phyloP scores from a whole-genome alignment of 2,888 invertebrate species.

The Latheticus oryzae region DNA sequence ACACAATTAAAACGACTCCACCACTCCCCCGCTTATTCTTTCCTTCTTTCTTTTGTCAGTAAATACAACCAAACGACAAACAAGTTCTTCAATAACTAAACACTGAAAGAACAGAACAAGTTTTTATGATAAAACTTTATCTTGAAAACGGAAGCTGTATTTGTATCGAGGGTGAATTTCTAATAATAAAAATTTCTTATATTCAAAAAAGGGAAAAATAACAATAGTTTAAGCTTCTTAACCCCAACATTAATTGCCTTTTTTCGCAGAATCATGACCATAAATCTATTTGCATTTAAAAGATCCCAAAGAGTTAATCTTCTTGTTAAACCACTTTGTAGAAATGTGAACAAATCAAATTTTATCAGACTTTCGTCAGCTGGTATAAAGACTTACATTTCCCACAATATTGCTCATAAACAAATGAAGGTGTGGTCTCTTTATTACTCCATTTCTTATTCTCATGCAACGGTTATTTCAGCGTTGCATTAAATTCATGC shows the following conservation, averaged over 20 bases:
- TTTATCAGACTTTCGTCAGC: too few species aligned
- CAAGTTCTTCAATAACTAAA: constrained; percentile 7
- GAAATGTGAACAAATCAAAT: too few species aligned
- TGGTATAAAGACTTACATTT: too few species aligned
- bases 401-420: too few species aligned
- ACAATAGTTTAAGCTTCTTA: neutral
- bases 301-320: too few species aligned
- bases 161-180: constrained; percentile 3
- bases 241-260: constrained; percentile 8
- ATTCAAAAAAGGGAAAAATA: too few species aligned
- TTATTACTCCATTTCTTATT: too few species aligned
- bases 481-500: too few species aligned
- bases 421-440: too few species aligned
- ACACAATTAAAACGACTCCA: constrained; percentile 42
- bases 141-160: constrained; percentile 1
- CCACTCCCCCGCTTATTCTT: constrained; percentile 29
- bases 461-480: too few species aligned
- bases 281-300: constrained; percentile 13
- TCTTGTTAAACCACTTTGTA: too few species aligned
- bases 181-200: neutral
- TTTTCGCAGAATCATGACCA: neutral
- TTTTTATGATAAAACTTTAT: constrained; percentile 14
- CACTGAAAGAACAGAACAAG: constrained; percentile 10
- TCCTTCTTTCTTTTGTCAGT: constrained; percentile 6
- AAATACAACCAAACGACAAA: constrained; percentile 19